A percentile compares a stretch with the other conserved stretches of the same genome.
Conservation (phyloP, 2,888 invertebrate species). For the Leptinotarsa haldemani region DNA sequence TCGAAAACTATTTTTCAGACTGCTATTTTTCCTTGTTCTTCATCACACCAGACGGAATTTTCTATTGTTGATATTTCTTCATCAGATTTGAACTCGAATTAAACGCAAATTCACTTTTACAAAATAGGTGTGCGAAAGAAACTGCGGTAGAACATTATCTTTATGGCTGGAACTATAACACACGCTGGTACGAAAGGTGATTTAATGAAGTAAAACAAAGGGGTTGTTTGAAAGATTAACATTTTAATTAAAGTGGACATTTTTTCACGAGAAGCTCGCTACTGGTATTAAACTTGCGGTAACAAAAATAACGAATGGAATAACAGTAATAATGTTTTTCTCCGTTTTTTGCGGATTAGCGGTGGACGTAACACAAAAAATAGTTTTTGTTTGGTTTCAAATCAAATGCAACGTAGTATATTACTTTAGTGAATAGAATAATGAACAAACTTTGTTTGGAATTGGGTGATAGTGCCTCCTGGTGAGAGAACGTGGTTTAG, state of each 20-base stretch:
- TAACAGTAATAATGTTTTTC: background rate
- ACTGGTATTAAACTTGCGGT: constrained; percentile 35
- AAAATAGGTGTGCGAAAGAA: constrained; percentile 20
- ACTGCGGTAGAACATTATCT: constrained; percentile 16
- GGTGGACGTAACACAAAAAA: background rate
- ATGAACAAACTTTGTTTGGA: no score
- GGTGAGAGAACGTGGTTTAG: no score
- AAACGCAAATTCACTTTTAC: background rate
- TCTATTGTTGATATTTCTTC: no score
- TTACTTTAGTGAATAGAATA: background rate
- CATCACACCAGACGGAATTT: no score
- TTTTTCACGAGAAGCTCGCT: constrained; percentile 36
- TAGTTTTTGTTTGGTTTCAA: background rate
- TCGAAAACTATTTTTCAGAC: no score
- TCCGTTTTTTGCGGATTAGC: background rate
- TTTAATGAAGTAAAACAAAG: constrained; percentile 51
- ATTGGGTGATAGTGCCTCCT: no score
- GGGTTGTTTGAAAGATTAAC: constrained; percentile 49
- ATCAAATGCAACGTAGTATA: background rate
- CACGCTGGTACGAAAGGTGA: constrained; percentile 37
- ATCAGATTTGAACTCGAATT: no score
- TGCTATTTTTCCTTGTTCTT: no score
- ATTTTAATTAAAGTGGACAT: constrained; percentile 51
- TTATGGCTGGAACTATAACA: constrained; percentile 10
- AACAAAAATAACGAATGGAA: constrained; percentile 35